Base-by-base conservation (phyloP, 2,797 vertebrate genomes). In the Leptodactylus fallax region DNA sequence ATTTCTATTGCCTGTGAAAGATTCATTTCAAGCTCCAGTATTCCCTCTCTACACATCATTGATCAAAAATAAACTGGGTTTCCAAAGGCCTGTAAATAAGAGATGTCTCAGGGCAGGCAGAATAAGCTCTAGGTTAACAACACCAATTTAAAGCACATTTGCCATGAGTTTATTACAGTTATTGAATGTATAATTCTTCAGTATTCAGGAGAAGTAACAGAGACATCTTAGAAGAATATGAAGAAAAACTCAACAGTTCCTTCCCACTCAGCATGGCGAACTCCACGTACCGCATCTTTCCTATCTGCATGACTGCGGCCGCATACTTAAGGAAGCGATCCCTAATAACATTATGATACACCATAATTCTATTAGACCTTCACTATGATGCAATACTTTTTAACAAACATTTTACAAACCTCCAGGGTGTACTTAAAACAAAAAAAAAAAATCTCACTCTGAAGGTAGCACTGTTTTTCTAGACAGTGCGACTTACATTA, bases 341-440 rank as follows among this genome's bases (percentile, higher is more conserved):
- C 58, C 55, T 83, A 36, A 83, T 72, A 17, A 58, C 53, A 14
- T 14, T 74, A 84, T 74, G 60, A 84, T 74, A 60, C 56, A 58
- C 6, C 53, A 23, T 47, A 16, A 83, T 69, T 71, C 23, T 27
- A 55, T 36, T 58, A 83, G 16, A 56, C 19, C 27, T 47, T 60
- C n/a, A 58, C 27, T 51, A 23, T 23, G 21, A 72, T 55, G 36
- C 19, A 74, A 84, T 60, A 27, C 27, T 36, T 72, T 83, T 72
- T 72, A 76, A 77, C 72, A 76, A 77, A 85, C 72, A 76, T 85
- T 60, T 85, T 77, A 85, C 69, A 85, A 85, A 61, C 55, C 83
- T 84, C 21, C 27, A 60, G 71, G 56, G 71, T 76, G 14, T 76
- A 77, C 45, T 63, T 79, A 78, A 85, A 85, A 78, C 58, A 67